Evolutionary conservation across 2,888 invertebrate genomes (phyloP).

Genomic region (Drosophila cognata): DNA sequence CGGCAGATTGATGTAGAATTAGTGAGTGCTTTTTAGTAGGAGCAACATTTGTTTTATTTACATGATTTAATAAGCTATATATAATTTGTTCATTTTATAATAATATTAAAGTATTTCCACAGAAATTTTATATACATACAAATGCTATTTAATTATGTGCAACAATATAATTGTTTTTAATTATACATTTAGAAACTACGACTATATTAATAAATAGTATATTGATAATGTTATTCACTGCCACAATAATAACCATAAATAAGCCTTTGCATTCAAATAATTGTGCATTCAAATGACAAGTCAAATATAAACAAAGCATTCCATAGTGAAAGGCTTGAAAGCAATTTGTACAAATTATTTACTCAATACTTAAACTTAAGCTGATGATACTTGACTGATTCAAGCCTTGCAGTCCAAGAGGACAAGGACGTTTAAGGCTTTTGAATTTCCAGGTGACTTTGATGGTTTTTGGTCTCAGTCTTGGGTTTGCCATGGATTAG

Average conservation of each 20-base stretch:
- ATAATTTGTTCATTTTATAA: not conserved
- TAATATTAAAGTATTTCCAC: not conserved
- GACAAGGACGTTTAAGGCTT: not conserved
- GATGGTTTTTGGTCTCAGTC: conserved; percentile 6
- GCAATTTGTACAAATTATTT: not conserved
- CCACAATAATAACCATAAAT: not conserved
- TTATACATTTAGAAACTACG: not conserved
- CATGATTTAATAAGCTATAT: not conserved
- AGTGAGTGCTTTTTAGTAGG: not conserved
- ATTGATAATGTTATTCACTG: not conserved
- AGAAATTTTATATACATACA: not conserved
- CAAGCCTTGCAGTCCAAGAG: not conserved
- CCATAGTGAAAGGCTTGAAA: not conserved
- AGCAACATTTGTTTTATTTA: not conserved
- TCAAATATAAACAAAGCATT: not conserved
- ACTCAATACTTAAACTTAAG: not conserved
- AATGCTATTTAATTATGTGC: not conserved
- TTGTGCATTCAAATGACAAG: not conserved
- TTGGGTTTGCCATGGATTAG: conserved; percentile 44
- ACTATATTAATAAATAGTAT: not conserved
- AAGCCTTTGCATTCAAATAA: not conserved
- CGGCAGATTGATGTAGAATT: not conserved
- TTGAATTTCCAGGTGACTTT: conserved; percentile 3
- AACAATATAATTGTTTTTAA: not conserved
- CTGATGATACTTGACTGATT: conserved; percentile 1